phyloP scores from a whole-genome alignment of 2,113 vertebrate genomes.

The Actenoides lindsayi region DNA sequence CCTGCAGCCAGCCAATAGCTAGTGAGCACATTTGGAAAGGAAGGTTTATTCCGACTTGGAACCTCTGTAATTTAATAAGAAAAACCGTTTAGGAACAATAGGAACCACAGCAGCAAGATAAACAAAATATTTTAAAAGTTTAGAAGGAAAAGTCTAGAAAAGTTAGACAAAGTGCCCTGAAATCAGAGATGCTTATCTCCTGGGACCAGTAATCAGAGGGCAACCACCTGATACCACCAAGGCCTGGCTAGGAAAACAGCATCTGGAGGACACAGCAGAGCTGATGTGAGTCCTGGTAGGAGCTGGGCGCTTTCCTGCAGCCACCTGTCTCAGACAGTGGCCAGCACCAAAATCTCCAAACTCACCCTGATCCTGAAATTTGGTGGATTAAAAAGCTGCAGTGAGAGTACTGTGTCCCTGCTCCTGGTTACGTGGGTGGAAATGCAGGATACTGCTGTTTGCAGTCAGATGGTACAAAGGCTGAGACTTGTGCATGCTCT shows the following conservation, averaged over 20 bases:
- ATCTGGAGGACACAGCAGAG: neutral
- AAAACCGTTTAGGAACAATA: conserved; percentile 21
- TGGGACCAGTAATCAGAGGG: neutral
- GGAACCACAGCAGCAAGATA: neutral
- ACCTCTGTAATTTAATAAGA: conserved; percentile 42
- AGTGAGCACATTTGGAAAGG: neutral
- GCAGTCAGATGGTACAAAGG: neutral
- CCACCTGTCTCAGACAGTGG: neutral
- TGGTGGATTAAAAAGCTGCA: neutral
- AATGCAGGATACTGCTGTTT: neutral
- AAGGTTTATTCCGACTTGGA: neutral
- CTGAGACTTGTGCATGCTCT: neutral
- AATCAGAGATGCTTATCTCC: neutral
- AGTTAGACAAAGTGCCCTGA: neutral
- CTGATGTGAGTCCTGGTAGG: neutral
- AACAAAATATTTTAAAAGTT: neutral
- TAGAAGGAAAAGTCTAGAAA: neutral
- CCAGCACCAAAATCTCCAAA: neutral
- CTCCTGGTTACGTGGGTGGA: neutral
- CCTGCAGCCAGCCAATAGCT: neutral
- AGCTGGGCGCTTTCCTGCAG: neutral
- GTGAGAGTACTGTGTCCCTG: rapidly evolving
- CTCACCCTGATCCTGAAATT: neutral
- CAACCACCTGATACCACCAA: neutral
- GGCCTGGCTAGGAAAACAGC: neutral